Base-by-base conservation (phyloP, 2,113 vertebrate species). In the Malurus melanocephalus region DNA sequence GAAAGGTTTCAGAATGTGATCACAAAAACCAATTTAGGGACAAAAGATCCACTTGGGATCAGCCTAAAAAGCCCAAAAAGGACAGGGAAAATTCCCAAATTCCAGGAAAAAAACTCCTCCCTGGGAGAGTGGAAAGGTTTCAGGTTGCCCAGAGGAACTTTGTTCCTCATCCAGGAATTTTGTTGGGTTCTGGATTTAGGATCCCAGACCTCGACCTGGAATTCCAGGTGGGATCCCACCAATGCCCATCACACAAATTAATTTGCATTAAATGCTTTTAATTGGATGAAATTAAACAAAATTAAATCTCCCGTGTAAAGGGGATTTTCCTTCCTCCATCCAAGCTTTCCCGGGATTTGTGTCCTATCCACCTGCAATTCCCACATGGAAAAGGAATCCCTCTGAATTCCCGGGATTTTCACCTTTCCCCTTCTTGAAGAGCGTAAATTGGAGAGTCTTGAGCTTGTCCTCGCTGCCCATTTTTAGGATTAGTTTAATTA, bases 151-250 rank as follows among this genome's bases (percentile, higher is more conserved):
- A 38, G 32, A 7, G 45, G 65, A 79, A 7, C 26, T 35, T 23
- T 1, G 18, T 22, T 22, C 35, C 35, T 10, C 12, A 3, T 59
- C n/a, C 59, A n/a, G 46, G 6, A 27, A 11, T 21, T 55, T 26
- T 26, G 15, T 15, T 43, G 30, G 5, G 11, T 43, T 42, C 42
- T 9, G 9, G 9, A 21, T 24, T 33, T n/a, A 22, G n/a, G n/a
- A 9, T 19, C 45, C 26, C 32, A 38, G 59, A 16, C 9, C 13
- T 0, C 3, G 11, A 7, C 43, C 33, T 0, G 0, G 32, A 51
- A 52, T 52, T 81, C 66, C 32, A 32, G 26, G 16, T 9, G 46
- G 14, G 18, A 17, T n/a, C 57, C 46, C 67, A 6, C 21, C 26
- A 13, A 21, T 17, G 32, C 32, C 48, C 66, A 11, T 22, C 21